phyloP scores from a whole-genome alignment of 2,797 vertebrate species.

The Scolopax rusticola region DNA sequence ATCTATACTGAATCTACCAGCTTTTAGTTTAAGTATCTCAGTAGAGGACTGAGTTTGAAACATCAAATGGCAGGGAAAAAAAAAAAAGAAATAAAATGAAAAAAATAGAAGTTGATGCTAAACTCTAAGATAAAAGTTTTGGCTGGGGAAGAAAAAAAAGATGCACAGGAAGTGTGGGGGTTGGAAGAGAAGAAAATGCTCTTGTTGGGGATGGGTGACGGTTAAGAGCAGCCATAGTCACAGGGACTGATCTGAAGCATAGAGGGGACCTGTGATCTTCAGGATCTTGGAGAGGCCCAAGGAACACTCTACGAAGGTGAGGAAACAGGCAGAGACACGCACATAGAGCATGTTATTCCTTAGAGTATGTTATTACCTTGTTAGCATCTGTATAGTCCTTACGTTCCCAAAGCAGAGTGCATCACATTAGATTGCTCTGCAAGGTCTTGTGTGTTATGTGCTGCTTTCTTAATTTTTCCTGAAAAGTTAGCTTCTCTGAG shows the following conservation, averaged over 20 bases:
- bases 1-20: not conserved
- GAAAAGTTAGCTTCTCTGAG: not conserved
- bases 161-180: conserved; percentile 64
- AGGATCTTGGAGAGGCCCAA: not conserved
- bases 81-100: not conserved
- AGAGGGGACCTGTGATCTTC: not conserved
- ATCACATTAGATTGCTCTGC: not conserved
- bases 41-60: not conserved
- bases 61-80: not conserved
- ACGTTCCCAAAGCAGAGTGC: not conserved
- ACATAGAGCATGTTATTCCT: not conserved
- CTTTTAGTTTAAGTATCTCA: not conserved
- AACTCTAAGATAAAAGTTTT: not conserved
- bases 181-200: not conserved
- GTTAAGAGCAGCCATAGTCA: not conserved
- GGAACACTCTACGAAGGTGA: accelerated
- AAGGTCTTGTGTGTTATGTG: not conserved
- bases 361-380: not conserved
- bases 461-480: not conserved
- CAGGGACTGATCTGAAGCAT: not conserved
- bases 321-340: not conserved
- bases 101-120: not conserved
- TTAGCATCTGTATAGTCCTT: not conserved
- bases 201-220: not conserved
- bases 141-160: conserved; percentile 28